These are phyloP conservation scores for Anas platyrhynchos DNA, from an alignment of 2,113 vertebrate species.

Conservation along the genomic window DNA sequence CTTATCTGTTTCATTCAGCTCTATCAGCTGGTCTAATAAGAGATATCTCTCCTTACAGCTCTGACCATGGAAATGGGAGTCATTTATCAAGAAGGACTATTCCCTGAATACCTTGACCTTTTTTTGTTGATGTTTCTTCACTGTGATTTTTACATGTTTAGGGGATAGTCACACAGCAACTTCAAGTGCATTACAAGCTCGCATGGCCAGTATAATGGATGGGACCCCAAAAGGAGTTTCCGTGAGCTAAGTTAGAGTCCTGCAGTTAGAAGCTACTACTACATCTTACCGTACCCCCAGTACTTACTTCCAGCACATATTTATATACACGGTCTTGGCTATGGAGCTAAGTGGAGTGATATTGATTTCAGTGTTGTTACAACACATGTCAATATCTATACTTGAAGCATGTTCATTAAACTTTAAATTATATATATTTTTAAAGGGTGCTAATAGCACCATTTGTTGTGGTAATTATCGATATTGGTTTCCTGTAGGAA, in stretches of 20 bases:
- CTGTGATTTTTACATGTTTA: background rate
- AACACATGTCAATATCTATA: background rate
- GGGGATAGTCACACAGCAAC: background rate
- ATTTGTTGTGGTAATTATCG: slow-evolving; percentile 22
- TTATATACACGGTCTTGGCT: background rate
- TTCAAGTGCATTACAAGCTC: background rate
- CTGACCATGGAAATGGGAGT: slow-evolving; percentile 28
- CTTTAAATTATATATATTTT: slow-evolving; percentile 7
- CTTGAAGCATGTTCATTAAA: background rate
- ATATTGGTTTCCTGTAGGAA: slow-evolving; percentile 39
- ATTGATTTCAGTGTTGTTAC: background rate
- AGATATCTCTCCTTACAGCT: slow-evolving; percentile 43
- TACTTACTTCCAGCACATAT: background rate
- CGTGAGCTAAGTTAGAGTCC: background rate
- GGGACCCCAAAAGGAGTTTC: background rate
- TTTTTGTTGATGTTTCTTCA: background rate
- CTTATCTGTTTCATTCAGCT: slow-evolving; percentile 57
- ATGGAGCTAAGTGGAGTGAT: background rate
- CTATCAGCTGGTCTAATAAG: slow-evolving; percentile 1
- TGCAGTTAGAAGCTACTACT: background rate
- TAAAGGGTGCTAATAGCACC: background rate
- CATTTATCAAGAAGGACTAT: slow-evolving; percentile 45
- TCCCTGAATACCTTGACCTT: slow-evolving; percentile 12
- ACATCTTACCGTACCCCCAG: background rate
- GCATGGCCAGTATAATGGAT: background rate